Percentiles rank a stretch among this genome's conserved stretches.
Conservation (phyloP, 2,797 vertebrate species). For the Tenualosa thibaudeaui region DNA sequence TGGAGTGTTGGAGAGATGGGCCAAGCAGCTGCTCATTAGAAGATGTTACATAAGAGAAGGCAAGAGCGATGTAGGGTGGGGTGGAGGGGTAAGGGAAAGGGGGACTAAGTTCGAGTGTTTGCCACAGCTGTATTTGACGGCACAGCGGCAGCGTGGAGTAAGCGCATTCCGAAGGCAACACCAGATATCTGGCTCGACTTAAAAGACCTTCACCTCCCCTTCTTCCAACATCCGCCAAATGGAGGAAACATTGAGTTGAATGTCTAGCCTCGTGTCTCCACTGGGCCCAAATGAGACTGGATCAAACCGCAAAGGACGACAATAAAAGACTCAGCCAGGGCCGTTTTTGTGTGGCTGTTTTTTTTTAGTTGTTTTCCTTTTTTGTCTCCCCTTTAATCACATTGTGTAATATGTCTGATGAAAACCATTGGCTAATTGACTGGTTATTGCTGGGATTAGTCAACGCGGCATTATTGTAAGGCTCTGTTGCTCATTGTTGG, state of each 20-base stretch:
- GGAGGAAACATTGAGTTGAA: constrained; percentile 16
- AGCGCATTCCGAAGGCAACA: constrained; percentile 36
- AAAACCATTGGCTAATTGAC: constrained; percentile 26
- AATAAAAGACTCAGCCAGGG: background rate
- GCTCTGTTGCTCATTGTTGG: constrained; percentile 23
- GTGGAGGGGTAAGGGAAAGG: background rate
- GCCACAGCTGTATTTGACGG: constrained; percentile 50
- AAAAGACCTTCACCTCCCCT: constrained; percentile 15
- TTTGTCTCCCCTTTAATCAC: constrained; percentile 21
- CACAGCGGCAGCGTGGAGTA: constrained; percentile 19
- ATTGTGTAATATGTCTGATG: constrained; percentile 28
- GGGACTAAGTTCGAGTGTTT: constrained; percentile 46
- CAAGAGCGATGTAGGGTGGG: constrained; percentile 22
- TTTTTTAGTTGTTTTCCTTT: background rate
- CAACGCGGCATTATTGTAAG: background rate
- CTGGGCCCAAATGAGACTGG: background rate
- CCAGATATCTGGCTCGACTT: constrained; percentile 39
- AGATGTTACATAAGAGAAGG: constrained; percentile 46
- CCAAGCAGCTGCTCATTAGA: constrained; percentile 51
- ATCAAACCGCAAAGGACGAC: background rate
- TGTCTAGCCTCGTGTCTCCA: constrained; percentile 8
- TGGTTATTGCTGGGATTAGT: constrained; percentile 20
- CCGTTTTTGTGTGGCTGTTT: background rate
- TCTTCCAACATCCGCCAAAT: background rate
- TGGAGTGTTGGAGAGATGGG: constrained; percentile 14